Base-by-base conservation (phyloP, 1,140 invertebrate species). In the Camponotus floridanus region DNA sequence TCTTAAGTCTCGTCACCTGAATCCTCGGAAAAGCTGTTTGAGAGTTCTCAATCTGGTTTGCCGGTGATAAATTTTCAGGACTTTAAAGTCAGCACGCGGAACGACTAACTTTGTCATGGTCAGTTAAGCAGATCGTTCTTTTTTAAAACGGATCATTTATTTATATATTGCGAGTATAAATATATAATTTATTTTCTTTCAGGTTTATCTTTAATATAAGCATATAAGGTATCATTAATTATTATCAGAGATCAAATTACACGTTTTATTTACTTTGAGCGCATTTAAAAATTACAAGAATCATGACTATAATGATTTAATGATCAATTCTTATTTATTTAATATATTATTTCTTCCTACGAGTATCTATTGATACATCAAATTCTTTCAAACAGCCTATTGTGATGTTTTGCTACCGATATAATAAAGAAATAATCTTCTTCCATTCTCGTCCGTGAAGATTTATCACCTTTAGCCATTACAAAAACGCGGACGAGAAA, bases 1-100 rank as follows among this genome's bases (percentile, higher is more conserved):
- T 87, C 73, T 86, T 68, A 85, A 87, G 61, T 64, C 71, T 74
- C 55, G 78, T 89, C 61, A 86, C 80, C 51, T 74, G 45, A 85
- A 87, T 74, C 57, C 48, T 89, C 21, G 21, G 57, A 87, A 86
- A 84, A 45, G 71, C 57, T 80, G 45, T 26, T 33, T 67, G 71
- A 88, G 31, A 67, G 65, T 67, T 86, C 71, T 86, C 65, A 73
- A 83, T 83, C 87, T 78, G 62, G 31, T 85, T 73, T 87, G 39
- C 3, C 15, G 13, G 42, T 70, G n/a, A 80, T 80, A 26, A 70
- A 71, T 78, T 62, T 62, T 76, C 39, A 45, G 15, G 5, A 64
- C 31, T 64, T 62, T 76, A 33, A 45, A 64, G 11, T 65, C 21
- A 45, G 13, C 9, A 1, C n/a, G 26, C 26, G 48, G 48, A 51